Percentiles rank a stretch among this genome's conserved stretches.
Conservation (phyloP, 2,888 invertebrate species). For the Dascillus cervinus region DNA sequence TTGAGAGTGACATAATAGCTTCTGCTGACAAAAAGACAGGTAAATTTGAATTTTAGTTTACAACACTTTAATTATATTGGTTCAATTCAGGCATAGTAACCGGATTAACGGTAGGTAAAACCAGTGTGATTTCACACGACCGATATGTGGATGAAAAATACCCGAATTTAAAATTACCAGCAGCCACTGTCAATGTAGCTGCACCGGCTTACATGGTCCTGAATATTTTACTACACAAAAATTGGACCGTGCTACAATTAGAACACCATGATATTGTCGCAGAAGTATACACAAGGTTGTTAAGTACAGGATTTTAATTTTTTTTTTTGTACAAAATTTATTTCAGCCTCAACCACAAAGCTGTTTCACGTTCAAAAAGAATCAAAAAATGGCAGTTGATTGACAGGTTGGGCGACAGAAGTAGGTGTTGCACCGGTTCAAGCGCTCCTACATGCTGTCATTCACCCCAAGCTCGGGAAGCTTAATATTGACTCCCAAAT, state of each 20-base stretch:
- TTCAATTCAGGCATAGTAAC: conserved; percentile 40
- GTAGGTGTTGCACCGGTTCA: conserved; percentile 50
- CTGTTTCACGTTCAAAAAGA: conserved; percentile 47
- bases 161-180: conserved; percentile 48
- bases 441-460: conserved; percentile 48
- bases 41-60: too few species aligned
- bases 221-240: conserved; percentile 61
- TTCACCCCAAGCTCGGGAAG: conserved; percentile 29
- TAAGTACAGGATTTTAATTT: too few species aligned
- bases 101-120: conserved; percentile 48
- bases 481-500: conserved; percentile 29
- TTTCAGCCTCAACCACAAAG: too few species aligned
- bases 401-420: conserved; percentile 54
- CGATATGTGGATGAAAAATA: conserved; percentile 52
- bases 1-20: conserved; percentile 52
- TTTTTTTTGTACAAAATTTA: too few species aligned
- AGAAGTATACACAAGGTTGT: conserved; percentile 54
- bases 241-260: conserved; percentile 65
- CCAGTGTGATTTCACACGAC: conserved; percentile 54
- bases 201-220: conserved; percentile 58
- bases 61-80: too few species aligned
- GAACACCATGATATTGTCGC: conserved; percentile 62
- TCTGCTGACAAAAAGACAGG: conserved; percentile 42
- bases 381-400: conserved; percentile 64
- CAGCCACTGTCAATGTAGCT: conserved; percentile 63